Base-by-base conservation (phyloP, 2,888 invertebrate species). In the Conus canariensis region DNA sequence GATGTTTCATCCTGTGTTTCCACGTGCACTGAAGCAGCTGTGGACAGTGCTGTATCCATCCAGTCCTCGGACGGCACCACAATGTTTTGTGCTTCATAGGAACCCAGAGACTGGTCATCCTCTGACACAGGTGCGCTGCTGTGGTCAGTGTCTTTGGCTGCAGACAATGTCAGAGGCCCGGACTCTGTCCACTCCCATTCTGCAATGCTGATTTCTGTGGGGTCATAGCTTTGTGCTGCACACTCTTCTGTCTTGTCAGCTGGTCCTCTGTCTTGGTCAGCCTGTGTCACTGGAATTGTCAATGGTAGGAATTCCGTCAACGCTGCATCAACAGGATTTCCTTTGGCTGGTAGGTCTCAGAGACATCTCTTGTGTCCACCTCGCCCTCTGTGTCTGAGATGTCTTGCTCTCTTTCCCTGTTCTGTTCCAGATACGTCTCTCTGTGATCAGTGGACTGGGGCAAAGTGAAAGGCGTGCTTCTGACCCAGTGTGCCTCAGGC, bases 61-160 rank as follows among this genome's bases (percentile, higher is more conserved):
- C 85, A 85, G 58, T 85, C 58, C 7, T 58, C 58, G 3, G 25
- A 25, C 10, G 85, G 58, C 12, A 85, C 45, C 85, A 30, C 59
- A 22, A 85, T 85, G 2, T 85, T 22, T n/a, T 85, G 85, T 30
- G 85, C 10, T 85, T 85, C 58, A 59, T 85, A 85, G 14, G 59
- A n/a, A 5, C 14, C 8, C 4, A 19, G 19, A 9, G 80, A 45
- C 19, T 80, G 6, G 9, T 30, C n/a, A 74, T n/a, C n/a, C 16
- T 82, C 82, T 82, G 82, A 12, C 19, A 9, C 82, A 19, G 30
- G 14, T 45, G 30, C n/a, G n/a, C n/a, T 82, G 16, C 16, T 7
- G 10, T 45, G 30, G 3, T 82, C 45, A 14, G 82, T 25, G n/a
- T 85, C 85, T 85, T 22, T 10, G 56, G 25, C 19, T 58, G 22